A percentile compares a stretch with the other conserved stretches of the same genome.
phyloP scores from a whole-genome alignment of 2,113 vertebrate genomes.

The Heterochromis multidens region DNA sequence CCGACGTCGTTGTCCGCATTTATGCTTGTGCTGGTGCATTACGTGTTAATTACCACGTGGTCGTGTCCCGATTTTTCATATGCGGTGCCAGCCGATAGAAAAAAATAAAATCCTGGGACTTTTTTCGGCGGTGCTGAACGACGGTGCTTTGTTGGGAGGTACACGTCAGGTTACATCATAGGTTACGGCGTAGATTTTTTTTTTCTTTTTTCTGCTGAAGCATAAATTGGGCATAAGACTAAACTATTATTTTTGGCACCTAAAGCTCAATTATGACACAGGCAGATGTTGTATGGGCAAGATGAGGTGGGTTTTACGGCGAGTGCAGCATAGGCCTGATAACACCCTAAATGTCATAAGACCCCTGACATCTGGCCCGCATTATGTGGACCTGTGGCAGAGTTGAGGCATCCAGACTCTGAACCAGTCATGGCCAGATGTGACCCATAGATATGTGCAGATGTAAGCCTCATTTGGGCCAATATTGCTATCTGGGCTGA shows the following conservation, averaged over 20 bases:
- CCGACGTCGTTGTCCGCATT: no score
- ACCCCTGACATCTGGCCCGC: background rate
- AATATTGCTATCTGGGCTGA: background rate
- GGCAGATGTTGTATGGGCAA: background rate
- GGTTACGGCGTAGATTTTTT: no score
- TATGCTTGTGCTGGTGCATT: no score
- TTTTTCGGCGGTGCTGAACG: no score
- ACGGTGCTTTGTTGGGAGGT: no score
- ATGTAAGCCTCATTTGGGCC: background rate
- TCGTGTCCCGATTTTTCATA: no score
- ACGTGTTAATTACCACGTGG: no score
- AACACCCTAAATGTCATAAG: background rate
- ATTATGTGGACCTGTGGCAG: background rate
- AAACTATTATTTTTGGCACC: background rate
- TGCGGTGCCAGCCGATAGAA: no score
- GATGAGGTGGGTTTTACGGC: background rate
- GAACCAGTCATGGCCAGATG: background rate
- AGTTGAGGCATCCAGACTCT: background rate
- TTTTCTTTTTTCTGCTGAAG: no score
- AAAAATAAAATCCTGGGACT: no score
- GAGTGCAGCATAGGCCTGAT: background rate
- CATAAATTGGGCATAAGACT: no score
- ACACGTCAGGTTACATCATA: no score
- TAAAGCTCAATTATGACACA: background rate
- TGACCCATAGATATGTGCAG: background rate